Conservation (phyloP, 2,797 vertebrate genomes). For the Clarias laeviceps region DNA sequence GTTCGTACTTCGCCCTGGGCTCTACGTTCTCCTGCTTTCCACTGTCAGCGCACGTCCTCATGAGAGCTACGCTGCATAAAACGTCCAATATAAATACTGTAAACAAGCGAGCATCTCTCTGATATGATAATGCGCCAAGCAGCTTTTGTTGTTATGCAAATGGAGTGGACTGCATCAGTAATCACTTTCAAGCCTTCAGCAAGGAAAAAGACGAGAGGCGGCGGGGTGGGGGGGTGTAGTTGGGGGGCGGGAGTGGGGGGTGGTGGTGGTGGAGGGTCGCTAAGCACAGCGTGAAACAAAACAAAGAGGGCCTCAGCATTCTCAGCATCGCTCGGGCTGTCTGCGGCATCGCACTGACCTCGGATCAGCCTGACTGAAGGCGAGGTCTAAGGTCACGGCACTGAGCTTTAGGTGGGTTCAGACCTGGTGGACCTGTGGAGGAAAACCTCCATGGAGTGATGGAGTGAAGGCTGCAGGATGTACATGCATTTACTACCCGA, state of each 20-base stretch:
- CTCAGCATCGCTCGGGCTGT: slow-evolving; percentile 18
- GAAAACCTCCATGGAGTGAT: slow-evolving; percentile 27
- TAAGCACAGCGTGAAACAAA: slow-evolving; percentile 5
- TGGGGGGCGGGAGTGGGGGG: not conserved
- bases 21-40: slow-evolving; percentile 50
- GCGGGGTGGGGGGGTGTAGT: not conserved
- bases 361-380: slow-evolving; percentile 33
- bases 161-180: slow-evolving; percentile 75
- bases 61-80: slow-evolving; percentile 68
- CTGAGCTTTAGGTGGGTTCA: slow-evolving; percentile 25
- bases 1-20: slow-evolving; percentile 36
- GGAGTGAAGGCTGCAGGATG: slow-evolving; percentile 23
- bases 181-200: slow-evolving; percentile 77
- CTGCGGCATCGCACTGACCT: slow-evolving; percentile 29
- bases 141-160: slow-evolving; percentile 79
- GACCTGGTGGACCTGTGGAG: slow-evolving; percentile 14
- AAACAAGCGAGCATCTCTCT: slow-evolving; percentile 76
- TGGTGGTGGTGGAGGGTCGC: not conserved
- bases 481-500: slow-evolving; percentile 5
- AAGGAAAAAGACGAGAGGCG: slow-evolving; percentile 45
- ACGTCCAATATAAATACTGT: slow-evolving; percentile 68
- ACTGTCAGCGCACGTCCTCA: slow-evolving; percentile 59
- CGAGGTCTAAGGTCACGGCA: slow-evolving; percentile 21
- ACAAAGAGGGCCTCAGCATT: slow-evolving; percentile 41
- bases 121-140: slow-evolving; percentile 76